Percentiles rank a stretch among this genome's conserved stretches.
Evolutionary conservation across 2,113 vertebrate genomes (phyloP).

Genomic region (Melanotaenia duboulayi): DNA sequence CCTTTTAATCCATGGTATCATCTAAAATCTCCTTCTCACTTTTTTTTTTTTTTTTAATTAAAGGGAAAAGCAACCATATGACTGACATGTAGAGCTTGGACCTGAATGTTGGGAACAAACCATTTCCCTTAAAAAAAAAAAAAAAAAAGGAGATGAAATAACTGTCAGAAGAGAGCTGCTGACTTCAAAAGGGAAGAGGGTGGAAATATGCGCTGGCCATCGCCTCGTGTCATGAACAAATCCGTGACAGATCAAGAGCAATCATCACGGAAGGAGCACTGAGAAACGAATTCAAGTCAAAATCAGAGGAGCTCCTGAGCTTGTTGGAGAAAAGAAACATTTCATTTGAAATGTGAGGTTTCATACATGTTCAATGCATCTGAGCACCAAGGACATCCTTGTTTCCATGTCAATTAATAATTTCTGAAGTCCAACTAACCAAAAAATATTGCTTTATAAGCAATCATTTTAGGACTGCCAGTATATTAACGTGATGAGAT

Average conservation of each 20-base stretch:
- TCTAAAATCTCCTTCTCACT: constrained; percentile 3
- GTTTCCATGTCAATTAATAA: constrained; percentile 20
- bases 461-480: constrained; percentile 17
- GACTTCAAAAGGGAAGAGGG: constrained; percentile 64
- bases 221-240: constrained; percentile 57
- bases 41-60: constrained; percentile 51
- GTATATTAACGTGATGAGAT: constrained; percentile 39
- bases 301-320: constrained; percentile 47
- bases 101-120: constrained; percentile 52
- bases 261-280: constrained; percentile 48
- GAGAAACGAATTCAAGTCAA: constrained; percentile 38
- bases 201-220: constrained; percentile 56
- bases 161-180: constrained; percentile 46
- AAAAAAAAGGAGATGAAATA: constrained; percentile 36
- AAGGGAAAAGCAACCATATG: constrained; percentile 41
- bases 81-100: constrained; percentile 39
- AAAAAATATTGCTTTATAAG: constrained; percentile 34
- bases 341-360: constrained; percentile 43
- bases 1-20: not conserved
- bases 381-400: constrained; percentile 4
- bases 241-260: constrained; percentile 69
- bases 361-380: constrained; percentile 37
- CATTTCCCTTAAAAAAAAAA: constrained; percentile 8
- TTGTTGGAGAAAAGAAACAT: constrained; percentile 31
- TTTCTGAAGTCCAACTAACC: not conserved